phyloP scores from a whole-genome alignment of 2,888 invertebrate species.

The Hirudinaria manillensis region DNA sequence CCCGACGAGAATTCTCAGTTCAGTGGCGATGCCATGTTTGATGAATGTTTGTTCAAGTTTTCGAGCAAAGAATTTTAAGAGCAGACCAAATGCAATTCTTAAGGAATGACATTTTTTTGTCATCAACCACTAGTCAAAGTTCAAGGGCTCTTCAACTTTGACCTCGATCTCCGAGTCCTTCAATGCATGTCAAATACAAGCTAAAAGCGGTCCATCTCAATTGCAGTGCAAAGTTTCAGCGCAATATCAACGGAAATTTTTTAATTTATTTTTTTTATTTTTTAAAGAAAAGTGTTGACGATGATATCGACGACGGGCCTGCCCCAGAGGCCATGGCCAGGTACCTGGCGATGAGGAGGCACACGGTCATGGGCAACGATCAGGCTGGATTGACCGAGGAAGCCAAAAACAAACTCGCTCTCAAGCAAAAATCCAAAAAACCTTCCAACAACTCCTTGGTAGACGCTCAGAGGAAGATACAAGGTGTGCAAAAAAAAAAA shows the following conservation, averaged over 20 bases:
- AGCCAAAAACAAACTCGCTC: not conserved
- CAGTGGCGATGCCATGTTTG: too few relatives aligned
- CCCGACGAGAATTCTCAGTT: too few relatives aligned
- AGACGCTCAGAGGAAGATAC: too few relatives aligned
- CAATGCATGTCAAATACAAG: too few relatives aligned
- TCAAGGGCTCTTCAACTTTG: conserved; percentile 42
- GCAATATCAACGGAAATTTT: not conserved
- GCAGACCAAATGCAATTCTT: not conserved
- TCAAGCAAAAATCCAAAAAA: not conserved
- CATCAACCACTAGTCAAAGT: conserved; percentile 39
- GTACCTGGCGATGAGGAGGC: conserved; percentile 67
- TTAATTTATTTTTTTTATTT: not conserved
- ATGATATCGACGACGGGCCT: conserved; percentile 44
- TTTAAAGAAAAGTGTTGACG: not conserved
- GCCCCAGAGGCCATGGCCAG: conserved; percentile 54
- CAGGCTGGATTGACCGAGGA: conserved; percentile 13
- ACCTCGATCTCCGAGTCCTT: too few relatives aligned
- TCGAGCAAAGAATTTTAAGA: not conserved
- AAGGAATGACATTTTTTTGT: conserved; percentile 2
- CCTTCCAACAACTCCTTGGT: too few relatives aligned
- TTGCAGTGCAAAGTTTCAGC: not conserved
- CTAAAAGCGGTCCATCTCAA: too few relatives aligned
- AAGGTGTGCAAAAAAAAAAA: too few relatives aligned
- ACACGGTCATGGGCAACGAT: conserved; percentile 76
- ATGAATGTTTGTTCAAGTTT: too few relatives aligned